phyloP scores from a whole-genome alignment of 2,113 vertebrate genomes.

The Podarcis raffonei region DNA sequence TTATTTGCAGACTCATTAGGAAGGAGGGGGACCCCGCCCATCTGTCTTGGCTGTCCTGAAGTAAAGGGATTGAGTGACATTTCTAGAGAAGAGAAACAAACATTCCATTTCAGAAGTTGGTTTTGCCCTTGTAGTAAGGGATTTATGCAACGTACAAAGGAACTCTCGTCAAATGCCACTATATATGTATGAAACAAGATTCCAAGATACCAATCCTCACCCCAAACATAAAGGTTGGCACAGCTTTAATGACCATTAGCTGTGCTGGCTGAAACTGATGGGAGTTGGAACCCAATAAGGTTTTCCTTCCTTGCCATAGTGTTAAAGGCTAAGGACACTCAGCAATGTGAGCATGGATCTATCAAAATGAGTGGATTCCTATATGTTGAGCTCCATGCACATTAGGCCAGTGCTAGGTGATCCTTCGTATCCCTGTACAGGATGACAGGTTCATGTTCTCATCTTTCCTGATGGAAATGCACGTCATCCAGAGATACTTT shows the following conservation, averaged over 20 bases:
- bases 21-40: not conserved
- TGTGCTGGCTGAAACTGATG: too few species aligned
- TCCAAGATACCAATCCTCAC: too few species aligned
- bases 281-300: too few species aligned
- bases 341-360: not conserved
- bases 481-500: too few species aligned
- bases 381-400: not conserved
- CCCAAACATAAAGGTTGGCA: too few species aligned
- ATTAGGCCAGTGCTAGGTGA: not conserved
- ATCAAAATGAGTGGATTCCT: not conserved
- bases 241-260: too few species aligned
- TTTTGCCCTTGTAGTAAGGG: not conserved
- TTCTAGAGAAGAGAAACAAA: not conserved
- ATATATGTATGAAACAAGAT: not conserved
- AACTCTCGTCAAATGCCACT: not conserved
- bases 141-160: not conserved
- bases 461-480: too few species aligned
- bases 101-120: not conserved
- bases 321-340: not conserved
- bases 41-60: not conserved
- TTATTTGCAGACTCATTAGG: not conserved
- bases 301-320: too few species aligned
- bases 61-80: constrained; percentile 5
- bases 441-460: too few species aligned
- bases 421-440: too few species aligned